Evolutionary conservation across 2,888 invertebrate genomes (phyloP), one percentile per base, ranked within the genome.

Genomic region (Lordiphosa andalusiaca): DNA sequence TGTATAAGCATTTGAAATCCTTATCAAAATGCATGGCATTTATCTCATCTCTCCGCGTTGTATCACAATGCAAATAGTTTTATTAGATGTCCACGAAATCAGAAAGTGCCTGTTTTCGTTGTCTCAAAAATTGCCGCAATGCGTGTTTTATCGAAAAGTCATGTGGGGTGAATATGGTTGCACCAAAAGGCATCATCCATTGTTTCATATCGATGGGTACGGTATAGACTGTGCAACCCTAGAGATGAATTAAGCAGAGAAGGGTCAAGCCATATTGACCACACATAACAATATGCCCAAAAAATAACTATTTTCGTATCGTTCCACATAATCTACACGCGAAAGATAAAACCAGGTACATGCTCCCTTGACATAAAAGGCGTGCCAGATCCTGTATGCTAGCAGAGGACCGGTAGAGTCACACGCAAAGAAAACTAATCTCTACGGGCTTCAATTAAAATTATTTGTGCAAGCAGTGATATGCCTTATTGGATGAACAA

Each of bases 91-190:
- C 38, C 12, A 13, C 33, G 9, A 21, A 21, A 35, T 33, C n/a
- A 16, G 46, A 35, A 4, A 21, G 35, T 6, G 35, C 6, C 5
- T 35, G 35, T n/a, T 46, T 33, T 6, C 35, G 46, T 4, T 46
- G 46, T 6, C 19, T 35, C 3, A 46, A 35, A 9, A n/a, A 19
- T 12, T 19, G 19, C 16, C 46, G 46, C 13, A 46, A 46, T 23
- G 23, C 6, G 6, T 23, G 23, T 23, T 23, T 23, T 5, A 23
- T 23, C 1, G 1, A 23, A 23, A 23, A 13, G 37, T 12, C 12
- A 12, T 37, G 6, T 37, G 13, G 12, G 9, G 37, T 12, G 2
- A 37, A n/a, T n/a, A 37, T 37, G 37, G 37, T 7, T 37, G 37
- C 37, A n/a, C 7, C 6, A 37, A 37, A n/a, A 37, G 6, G 12